Conservation (phyloP, 2,797 vertebrate species). For the Poecilia velifera region DNA sequence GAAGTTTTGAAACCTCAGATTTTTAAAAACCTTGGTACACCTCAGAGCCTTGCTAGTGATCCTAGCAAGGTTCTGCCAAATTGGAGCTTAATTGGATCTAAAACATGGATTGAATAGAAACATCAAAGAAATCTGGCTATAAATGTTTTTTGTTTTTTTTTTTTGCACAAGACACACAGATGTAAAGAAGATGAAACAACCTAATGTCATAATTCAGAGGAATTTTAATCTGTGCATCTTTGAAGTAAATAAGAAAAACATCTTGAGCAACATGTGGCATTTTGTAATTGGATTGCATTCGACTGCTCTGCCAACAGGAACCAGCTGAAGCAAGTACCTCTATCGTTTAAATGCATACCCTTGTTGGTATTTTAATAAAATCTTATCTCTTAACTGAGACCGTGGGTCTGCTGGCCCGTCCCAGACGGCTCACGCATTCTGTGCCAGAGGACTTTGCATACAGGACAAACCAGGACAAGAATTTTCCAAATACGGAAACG, state of each 20-base stretch:
- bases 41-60: background rate
- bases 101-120: background rate
- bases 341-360: background rate
- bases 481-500: conserved; percentile 63
- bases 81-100: background rate
- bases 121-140: background rate
- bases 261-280: background rate
- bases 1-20: background rate
- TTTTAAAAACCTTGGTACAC: background rate
- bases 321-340: conserved; percentile 4
- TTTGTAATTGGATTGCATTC: background rate
- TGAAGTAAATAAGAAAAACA: conserved; percentile 4
- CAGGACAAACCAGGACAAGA: conserved; percentile 48
- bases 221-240: background rate
- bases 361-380: conserved; percentile 9
- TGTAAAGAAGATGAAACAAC: background rate
- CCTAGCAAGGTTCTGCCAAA: background rate
- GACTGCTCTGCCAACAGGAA: background rate
- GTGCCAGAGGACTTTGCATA: conserved; percentile 27
- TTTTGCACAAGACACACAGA: background rate
- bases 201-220: background rate
- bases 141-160: too few species aligned
- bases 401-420: conserved; percentile 8
- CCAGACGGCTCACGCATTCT: background rate
- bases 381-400: background rate